phyloP scores from a whole-genome alignment of 2,797 vertebrate species.

The Acropternis orthonyx region DNA sequence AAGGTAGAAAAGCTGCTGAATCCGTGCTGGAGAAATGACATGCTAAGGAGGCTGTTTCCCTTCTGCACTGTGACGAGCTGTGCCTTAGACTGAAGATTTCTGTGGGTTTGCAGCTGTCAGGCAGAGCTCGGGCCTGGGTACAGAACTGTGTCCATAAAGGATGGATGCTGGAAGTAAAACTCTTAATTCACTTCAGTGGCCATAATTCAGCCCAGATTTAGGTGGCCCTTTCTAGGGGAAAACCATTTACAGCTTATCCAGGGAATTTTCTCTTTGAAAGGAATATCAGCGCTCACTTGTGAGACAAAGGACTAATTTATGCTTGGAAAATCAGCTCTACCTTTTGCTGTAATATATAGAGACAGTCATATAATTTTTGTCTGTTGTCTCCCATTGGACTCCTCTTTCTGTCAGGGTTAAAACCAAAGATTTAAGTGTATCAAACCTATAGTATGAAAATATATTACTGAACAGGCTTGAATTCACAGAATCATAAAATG shows the following conservation, averaged over 20 bases:
- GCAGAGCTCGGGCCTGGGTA: neutral
- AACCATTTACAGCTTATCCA: neutral
- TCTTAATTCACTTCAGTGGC: neutral
- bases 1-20: neutral
- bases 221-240: neutral
- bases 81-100: neutral
- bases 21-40: neutral
- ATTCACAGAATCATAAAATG: neutral
- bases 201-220: neutral
- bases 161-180: neutral
- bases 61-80: fast-evolving
- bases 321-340: neutral
- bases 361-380: neutral
- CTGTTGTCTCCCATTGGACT: neutral
- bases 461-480: neutral
- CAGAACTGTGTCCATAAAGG: neutral
- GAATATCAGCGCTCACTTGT: neutral
- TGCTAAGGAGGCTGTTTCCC: neutral
- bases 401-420: neutral
- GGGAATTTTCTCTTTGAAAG: neutral
- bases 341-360: neutral
- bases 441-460: neutral
- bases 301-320: neutral
- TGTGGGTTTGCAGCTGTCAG: neutral
- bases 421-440: neutral